These are phyloP conservation scores for Saguinus midas DNA, from an alignment of 2,113 vertebrate species.

Conservation along the genomic window DNA sequence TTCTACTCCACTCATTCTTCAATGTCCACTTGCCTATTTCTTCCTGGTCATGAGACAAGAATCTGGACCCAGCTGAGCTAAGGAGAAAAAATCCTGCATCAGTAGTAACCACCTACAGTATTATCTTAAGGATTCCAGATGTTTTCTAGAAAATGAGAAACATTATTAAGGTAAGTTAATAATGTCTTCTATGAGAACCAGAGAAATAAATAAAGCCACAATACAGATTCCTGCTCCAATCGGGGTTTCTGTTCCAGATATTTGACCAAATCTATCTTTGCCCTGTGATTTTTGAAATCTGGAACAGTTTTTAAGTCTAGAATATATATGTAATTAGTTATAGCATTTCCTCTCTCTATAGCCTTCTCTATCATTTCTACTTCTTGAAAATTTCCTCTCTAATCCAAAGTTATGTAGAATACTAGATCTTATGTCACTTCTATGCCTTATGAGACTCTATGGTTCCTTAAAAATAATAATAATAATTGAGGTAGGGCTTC, in stretches of 20 bases:
- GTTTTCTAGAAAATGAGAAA: not conserved
- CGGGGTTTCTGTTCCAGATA: not conserved
- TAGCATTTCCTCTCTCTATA: not conserved
- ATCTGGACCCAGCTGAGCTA: no score
- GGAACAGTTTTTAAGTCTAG: not conserved
- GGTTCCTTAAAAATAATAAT: conserved; percentile 13
- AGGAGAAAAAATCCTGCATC: no score
- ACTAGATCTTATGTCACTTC: not conserved
- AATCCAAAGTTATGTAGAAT: not conserved
- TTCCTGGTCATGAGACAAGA: no score
- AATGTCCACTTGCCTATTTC: no score
- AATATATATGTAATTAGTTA: not conserved
- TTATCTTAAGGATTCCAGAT: not conserved
- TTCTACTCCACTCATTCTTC: no score
- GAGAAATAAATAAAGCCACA: not conserved
- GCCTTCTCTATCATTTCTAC: not conserved
- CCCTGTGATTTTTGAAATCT: not conserved
- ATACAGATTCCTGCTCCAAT: not conserved
- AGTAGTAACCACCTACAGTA: not conserved
- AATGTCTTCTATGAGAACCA: not conserved
- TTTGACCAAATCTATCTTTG: not conserved
- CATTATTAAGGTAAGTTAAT: not conserved
- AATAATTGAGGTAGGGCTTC: not conserved
- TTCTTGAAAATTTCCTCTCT: not conserved
- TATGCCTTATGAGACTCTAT: not conserved